A percentile compares a stretch with the other conserved stretches of the same genome.
Evolutionary conservation across 2,113 vertebrate species (phyloP).

Genomic region (Atlantisia rogersi): DNA sequence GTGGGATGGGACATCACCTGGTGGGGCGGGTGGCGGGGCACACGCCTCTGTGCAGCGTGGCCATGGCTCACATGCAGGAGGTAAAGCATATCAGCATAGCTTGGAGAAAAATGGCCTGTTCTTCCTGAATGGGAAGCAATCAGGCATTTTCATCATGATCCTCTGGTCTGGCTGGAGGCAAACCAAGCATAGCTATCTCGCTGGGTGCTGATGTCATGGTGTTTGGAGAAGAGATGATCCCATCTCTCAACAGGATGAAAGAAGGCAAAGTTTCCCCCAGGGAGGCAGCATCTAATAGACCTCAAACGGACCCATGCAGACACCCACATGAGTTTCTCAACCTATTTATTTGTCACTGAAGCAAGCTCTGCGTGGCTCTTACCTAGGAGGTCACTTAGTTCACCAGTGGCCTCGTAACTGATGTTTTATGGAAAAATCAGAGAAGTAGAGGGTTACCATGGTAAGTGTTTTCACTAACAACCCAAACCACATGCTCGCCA

Average conservation of each 20-base stretch:
- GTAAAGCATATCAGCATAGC: neutral
- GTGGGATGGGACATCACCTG: neutral
- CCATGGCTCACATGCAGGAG: neutral
- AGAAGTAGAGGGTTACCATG: conserved; percentile 20
- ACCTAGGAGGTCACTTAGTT: neutral
- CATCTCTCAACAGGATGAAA: neutral
- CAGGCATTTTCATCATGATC: neutral
- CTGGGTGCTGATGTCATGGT: rapidly evolving
- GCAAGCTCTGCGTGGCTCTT: neutral
- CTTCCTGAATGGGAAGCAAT: neutral
- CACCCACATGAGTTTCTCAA: neutral
- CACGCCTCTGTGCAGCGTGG: neutral
- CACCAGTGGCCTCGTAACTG: neutral
- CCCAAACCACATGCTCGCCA: neutral
- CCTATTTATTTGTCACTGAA: neutral
- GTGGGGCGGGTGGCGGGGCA: neutral
- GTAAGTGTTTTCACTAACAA: conserved; percentile 46
- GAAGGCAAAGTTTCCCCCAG: neutral
- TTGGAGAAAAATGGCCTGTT: neutral
- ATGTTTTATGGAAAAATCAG: neutral
- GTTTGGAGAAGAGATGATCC: neutral
- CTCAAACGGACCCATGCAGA: neutral
- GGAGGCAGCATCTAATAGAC: neutral
- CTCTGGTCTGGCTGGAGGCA: neutral
- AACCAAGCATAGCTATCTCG: neutral